A percentile compares a stretch with the other conserved stretches of the same genome.
Evolutionary conservation across 2,888 invertebrate species (phyloP).

Genomic region (Lepetodrilus schrolli): DNA sequence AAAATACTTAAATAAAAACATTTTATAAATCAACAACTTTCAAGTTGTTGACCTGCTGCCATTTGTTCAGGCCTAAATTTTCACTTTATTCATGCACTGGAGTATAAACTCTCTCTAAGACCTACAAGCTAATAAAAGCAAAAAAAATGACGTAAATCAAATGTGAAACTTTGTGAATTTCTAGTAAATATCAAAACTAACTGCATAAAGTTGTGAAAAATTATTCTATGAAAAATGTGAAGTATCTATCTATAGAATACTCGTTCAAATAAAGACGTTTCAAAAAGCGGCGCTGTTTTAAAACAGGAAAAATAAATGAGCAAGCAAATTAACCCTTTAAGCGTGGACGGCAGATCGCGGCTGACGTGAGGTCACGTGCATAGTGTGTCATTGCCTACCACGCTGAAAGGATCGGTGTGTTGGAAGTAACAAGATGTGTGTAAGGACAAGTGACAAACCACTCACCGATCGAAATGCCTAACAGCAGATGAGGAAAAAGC

Average conservation of each 20-base stretch:
- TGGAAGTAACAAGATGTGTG: slow-evolving; percentile 33
- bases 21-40: too few species aligned
- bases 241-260: slow-evolving; percentile 8
- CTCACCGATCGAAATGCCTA: slow-evolving; percentile 51
- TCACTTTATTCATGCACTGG: neutral
- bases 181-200: slow-evolving; percentile 21
- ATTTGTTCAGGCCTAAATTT: neutral
- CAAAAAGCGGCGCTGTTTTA: slow-evolving; percentile 21
- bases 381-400: neutral
- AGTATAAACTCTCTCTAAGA: slow-evolving; percentile 13
- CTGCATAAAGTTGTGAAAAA: slow-evolving; percentile 18
- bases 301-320: slow-evolving; percentile 31
- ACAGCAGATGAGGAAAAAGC: slow-evolving; percentile 37
- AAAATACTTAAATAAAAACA: neutral
- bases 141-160: slow-evolving; percentile 19
- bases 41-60: neutral
- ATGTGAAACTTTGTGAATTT: slow-evolving; percentile 13
- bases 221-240: slow-evolving; percentile 17
- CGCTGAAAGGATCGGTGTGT: slow-evolving; percentile 24
- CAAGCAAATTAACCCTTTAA: slow-evolving; percentile 29
- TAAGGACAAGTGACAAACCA: slow-evolving; percentile 24
- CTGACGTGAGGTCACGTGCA: neutral
- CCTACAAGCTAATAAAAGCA: slow-evolving; percentile 26
- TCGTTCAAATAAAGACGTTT: neutral
- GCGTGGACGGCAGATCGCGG: neutral